phyloP scores from a whole-genome alignment of 2,113 vertebrate genomes.

The Cheirogaleus medius region DNA sequence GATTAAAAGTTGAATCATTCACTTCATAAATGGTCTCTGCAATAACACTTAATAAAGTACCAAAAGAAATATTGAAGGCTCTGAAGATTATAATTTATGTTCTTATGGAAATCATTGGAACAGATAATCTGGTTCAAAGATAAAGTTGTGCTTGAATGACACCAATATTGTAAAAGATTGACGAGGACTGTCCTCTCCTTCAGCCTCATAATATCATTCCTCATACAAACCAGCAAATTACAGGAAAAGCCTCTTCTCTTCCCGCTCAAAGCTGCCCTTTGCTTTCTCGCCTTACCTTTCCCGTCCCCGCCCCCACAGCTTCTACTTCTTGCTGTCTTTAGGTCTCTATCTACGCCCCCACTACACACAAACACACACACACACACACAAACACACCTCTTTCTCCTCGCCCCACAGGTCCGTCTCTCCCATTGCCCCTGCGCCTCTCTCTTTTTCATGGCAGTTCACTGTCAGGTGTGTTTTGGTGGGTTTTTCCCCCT shows the following conservation, averaged over 20 bases:
- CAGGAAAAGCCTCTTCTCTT: not conserved
- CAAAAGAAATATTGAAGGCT: constrained; percentile 55
- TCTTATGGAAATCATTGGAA: constrained; percentile 69
- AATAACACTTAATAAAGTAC: constrained; percentile 48
- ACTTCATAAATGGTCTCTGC: constrained; percentile 66
- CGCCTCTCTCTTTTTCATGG: not conserved
- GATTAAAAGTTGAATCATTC: constrained; percentile 75
- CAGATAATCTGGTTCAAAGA: constrained; percentile 57
- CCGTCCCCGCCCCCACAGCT: not conserved
- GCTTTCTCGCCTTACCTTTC: not conserved
- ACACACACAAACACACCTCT: not conserved
- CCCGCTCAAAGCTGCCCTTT: not conserved
- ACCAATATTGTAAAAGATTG: constrained; percentile 59
- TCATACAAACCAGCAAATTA: constrained; percentile 62
- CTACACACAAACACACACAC: no score
- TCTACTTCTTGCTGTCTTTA: not conserved
- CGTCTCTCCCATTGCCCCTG: not conserved
- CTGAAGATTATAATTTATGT: constrained; percentile 57
- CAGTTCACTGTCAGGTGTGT: constrained; percentile 79
- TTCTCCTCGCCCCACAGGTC: not conserved
- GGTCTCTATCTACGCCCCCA: not conserved
- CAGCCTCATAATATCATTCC: constrained; percentile 61
- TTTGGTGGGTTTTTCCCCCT: not conserved
- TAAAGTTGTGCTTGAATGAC: constrained; percentile 67
- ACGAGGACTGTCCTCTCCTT: constrained; percentile 57